Percentiles rank a stretch among this genome's conserved stretches.
Evolutionary conservation across 2,888 invertebrate genomes (phyloP).

Genomic region (Podotricha telesiphe): DNA sequence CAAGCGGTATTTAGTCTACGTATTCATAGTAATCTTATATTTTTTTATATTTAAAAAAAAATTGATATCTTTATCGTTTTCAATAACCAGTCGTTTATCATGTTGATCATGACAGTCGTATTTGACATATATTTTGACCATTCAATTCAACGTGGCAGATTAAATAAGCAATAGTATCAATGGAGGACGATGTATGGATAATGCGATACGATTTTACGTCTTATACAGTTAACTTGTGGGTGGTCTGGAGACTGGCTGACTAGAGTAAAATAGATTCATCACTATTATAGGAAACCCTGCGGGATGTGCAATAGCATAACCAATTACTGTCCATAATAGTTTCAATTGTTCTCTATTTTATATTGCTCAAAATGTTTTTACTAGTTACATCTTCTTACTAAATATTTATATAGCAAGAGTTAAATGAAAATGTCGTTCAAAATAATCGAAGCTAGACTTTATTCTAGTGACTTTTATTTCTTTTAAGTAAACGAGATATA

Average conservation of each 20-base stretch:
- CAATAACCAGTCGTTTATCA: constrained; percentile 1
- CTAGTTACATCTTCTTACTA: background rate
- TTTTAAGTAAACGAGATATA: too few relatives aligned
- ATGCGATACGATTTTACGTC: constrained; percentile 59
- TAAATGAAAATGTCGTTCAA: too few relatives aligned
- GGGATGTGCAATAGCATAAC: constrained; percentile 51
- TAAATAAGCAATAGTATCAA: constrained; percentile 19
- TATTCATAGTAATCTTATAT: background rate
- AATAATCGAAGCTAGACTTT: too few relatives aligned
- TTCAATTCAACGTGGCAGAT: constrained; percentile 3
- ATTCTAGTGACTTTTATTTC: too few relatives aligned
- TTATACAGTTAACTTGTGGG: constrained; percentile 68
- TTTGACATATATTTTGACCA: constrained; percentile 20
- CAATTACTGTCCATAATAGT: constrained; percentile 48
- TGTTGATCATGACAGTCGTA: background rate
- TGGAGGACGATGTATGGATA: constrained; percentile 53
- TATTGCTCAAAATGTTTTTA: constrained; percentile 21
- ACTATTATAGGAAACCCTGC: constrained; percentile 59
- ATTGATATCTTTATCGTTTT: background rate
- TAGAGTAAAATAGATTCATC: constrained; percentile 65
- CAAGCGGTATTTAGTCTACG: too few relatives aligned
- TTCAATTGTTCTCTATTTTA: constrained; percentile 45
- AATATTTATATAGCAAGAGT: too few relatives aligned
- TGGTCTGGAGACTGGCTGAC: constrained; percentile 59
- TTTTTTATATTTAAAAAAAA: background rate